Conservation (phyloP, 2,888 invertebrate species). For the Xylocampa areola region DNA sequence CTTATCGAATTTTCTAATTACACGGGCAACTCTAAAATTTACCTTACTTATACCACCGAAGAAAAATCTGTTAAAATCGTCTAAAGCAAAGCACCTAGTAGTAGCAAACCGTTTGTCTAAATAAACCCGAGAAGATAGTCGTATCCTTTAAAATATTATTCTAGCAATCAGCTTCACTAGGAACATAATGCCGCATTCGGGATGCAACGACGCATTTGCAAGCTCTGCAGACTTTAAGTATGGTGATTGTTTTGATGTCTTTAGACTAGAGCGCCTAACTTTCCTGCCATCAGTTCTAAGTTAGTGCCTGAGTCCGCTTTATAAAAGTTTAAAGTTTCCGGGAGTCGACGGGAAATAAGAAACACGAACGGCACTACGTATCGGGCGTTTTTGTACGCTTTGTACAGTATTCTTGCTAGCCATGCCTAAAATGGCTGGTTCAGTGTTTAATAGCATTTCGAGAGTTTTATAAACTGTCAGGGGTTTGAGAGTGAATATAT, state of each 20-base stretch:
- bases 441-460: conserved; percentile 4
- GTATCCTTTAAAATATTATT: conserved; percentile 39
- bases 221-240: conserved; percentile 55
- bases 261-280: conserved; percentile 49
- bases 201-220: conserved; percentile 29
- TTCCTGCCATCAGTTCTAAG: conserved; percentile 51
- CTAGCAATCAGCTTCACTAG: conserved; percentile 9
- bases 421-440: conserved; percentile 20
- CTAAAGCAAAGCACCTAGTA: too few relatives aligned
- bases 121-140: conserved; percentile 29
- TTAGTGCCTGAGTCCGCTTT: conserved; percentile 52
- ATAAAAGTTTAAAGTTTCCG: conserved; percentile 51
- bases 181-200: conserved; percentile 9
- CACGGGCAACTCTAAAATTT: too few relatives aligned
- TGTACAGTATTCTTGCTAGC: conserved; percentile 9
- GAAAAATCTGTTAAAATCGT: too few relatives aligned
- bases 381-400: conserved; percentile 23
- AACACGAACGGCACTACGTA: conserved; percentile 38
- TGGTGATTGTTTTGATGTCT: conserved; percentile 61
- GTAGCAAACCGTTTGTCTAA: too few relatives aligned
- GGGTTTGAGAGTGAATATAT: background rate
- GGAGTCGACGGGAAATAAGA: conserved; percentile 42
- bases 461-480: background rate
- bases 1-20: too few relatives aligned
- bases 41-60: too few relatives aligned